Evolutionary conservation across 2,888 invertebrate genomes (phyloP).

Genomic region (Ectobius pallidus): DNA sequence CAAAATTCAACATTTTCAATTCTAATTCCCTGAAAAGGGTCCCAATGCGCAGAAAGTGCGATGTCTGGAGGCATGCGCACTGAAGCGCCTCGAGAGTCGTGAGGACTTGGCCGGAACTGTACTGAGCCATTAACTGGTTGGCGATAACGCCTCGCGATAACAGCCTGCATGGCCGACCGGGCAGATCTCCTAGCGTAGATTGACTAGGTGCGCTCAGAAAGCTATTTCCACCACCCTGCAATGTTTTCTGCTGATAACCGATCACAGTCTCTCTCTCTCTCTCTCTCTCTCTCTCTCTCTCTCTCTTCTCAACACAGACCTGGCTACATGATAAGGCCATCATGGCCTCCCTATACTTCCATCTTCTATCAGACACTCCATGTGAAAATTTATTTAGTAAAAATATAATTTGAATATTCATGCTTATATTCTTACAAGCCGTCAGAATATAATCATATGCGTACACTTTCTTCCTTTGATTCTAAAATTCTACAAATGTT

Average conservation of each 20-base stretch:
- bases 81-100: background rate
- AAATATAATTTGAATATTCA: too few species aligned
- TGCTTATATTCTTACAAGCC: too few species aligned
- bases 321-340: conserved; percentile 16
- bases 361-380: too few species aligned
- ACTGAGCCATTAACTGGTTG: conserved; percentile 25
- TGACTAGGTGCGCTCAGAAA: conserved; percentile 31
- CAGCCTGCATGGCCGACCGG: conserved; percentile 13
- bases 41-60: too few species aligned
- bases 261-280: conserved; percentile 21
- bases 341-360: background rate
- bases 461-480: too few species aligned
- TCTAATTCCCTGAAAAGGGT: too few species aligned
- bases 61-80: too few species aligned
- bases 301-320: conserved; percentile 8
- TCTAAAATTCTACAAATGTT: too few species aligned
- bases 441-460: too few species aligned
- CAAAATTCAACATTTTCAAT: too few species aligned
- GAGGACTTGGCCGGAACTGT: conserved; percentile 17
- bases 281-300: background rate
- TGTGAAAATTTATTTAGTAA: too few species aligned
- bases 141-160: conserved; percentile 27
- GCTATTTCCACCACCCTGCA: conserved; percentile 27
- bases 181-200: conserved; percentile 27
- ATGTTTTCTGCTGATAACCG: conserved; percentile 31